Evolutionary conservation across 2,888 invertebrate species (phyloP).

Genomic region (Nomada hirtipes): DNA sequence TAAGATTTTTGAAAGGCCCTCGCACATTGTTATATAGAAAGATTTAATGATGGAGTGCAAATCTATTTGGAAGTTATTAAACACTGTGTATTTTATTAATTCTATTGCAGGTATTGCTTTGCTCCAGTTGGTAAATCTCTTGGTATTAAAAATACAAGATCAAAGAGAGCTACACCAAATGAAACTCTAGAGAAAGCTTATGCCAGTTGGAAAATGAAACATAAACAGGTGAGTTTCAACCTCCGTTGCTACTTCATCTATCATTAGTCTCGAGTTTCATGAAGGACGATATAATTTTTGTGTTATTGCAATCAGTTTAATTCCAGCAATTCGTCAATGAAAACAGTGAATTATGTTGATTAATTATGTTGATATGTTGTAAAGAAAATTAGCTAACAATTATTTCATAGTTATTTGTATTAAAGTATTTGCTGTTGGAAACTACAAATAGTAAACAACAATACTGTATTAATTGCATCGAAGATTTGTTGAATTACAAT

Average conservation of each 20-base stretch:
- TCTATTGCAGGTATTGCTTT: constrained; percentile 89
- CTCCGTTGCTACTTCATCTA: background rate
- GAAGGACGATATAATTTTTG: background rate
- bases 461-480: background rate
- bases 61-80: background rate
- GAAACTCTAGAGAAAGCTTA: constrained; percentile 92
- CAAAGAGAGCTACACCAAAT: constrained; percentile 91
- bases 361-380: background rate
- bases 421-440: background rate
- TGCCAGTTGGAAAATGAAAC: constrained; percentile 89
- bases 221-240: constrained; percentile 89
- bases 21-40: background rate
- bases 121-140: constrained; percentile 92
- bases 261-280: background rate
- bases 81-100: background rate
- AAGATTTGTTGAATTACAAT: background rate
- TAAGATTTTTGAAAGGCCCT: too few species aligned
- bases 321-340: background rate
- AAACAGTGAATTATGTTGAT: background rate
- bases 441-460: constrained; percentile 12
- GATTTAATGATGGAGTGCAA: background rate
- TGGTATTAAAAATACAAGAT: constrained; percentile 92
- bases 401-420: background rate
- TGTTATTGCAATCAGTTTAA: background rate
- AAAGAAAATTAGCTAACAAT: background rate